Evolutionary conservation across 2,888 invertebrate species (phyloP).

Genomic region (Drosophila atripex): DNA sequence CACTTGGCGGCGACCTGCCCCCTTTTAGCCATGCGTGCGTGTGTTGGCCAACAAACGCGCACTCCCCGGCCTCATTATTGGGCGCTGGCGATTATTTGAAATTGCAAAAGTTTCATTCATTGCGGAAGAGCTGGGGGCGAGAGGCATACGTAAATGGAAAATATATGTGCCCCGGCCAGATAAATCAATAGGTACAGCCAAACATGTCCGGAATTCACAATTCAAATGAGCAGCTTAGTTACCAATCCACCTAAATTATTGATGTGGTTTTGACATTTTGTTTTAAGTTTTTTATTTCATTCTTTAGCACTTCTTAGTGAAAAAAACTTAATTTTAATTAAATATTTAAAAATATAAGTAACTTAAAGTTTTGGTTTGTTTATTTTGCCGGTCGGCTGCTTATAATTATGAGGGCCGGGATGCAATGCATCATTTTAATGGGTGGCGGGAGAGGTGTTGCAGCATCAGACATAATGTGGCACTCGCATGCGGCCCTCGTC

Average conservation of each 20-base stretch:
- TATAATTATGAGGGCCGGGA: slow-evolving; percentile 17
- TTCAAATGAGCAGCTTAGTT: slow-evolving; percentile 46
- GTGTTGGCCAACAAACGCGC: slow-evolving; percentile 49
- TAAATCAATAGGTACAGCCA: slow-evolving; percentile 68
- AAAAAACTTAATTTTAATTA: slow-evolving; percentile 27
- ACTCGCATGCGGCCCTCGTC: slow-evolving; percentile 42
- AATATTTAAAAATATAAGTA: slow-evolving; percentile 21
- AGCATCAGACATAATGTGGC: slow-evolving; percentile 31
- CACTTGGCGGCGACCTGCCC: slow-evolving; percentile 1
- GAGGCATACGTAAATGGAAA: slow-evolving; percentile 70
- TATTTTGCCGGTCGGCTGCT: neutral
- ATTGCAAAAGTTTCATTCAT: slow-evolving; percentile 78
- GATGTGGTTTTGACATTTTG: too few relatives aligned
- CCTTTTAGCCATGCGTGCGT: slow-evolving; percentile 52
- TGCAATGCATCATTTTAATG: slow-evolving; percentile 44
- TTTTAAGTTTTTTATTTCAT: neutral
- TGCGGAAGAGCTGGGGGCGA: slow-evolving; percentile 43
- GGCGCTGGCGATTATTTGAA: slow-evolving; percentile 76
- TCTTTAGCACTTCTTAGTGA: neutral
- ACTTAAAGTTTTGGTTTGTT: neutral
- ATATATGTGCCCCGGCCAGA: slow-evolving; percentile 60
- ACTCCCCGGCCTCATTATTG: slow-evolving; percentile 76
- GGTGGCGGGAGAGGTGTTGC: slow-evolving; percentile 18
- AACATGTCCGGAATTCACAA: slow-evolving; percentile 69
- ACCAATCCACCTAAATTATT: slow-evolving; percentile 1